Conservation (phyloP, 2,797 vertebrate genomes). For the Valencia hispanica region DNA sequence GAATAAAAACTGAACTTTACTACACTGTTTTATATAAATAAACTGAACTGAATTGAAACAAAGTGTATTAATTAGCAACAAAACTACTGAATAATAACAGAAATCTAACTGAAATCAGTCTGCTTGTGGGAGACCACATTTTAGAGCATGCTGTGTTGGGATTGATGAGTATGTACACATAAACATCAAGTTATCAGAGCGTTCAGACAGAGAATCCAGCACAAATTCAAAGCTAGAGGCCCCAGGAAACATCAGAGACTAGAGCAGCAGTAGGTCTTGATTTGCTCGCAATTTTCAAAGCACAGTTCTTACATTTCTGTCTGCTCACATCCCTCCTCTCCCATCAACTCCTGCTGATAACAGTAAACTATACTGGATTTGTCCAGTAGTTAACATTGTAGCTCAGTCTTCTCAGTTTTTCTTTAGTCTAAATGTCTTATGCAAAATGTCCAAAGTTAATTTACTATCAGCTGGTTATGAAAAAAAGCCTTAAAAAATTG, state of each 20-base stretch:
- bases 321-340: background rate
- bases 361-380: background rate
- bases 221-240: background rate
- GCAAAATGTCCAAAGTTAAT: background rate
- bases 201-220: background rate
- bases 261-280: background rate
- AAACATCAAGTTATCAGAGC: background rate
- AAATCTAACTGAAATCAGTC: background rate
- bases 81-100: background rate
- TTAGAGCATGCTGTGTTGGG: background rate
- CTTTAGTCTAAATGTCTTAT: background rate
- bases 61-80: background rate
- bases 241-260: background rate
- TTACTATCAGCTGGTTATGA: background rate
- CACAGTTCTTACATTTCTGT: background rate
- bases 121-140: background rate
- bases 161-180: background rate
- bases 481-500: background rate
- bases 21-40: background rate
- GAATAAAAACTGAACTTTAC: background rate
- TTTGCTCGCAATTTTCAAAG: background rate
- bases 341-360: background rate
- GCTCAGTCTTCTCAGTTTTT: background rate
- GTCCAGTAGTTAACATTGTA: background rate
- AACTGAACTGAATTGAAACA: background rate